These are phyloP conservation scores for Reticulitermes speratus DNA, from an alignment of 1,140 invertebrate genomes.

Conservation along the genomic window DNA sequence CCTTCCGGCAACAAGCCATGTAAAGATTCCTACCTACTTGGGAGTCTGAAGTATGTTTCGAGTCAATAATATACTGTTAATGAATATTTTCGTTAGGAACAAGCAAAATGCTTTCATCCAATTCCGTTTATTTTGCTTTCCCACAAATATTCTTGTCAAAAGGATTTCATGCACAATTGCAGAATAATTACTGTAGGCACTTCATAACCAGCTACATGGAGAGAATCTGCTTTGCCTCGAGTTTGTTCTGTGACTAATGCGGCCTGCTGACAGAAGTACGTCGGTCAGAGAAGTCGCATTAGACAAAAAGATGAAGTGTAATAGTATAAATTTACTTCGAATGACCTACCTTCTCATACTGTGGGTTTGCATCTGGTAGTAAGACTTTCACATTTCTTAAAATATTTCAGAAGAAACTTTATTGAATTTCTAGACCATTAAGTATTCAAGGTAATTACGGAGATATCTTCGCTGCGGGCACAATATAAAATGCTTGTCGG, in stretches of 20 bases:
- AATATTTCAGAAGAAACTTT: not conserved
- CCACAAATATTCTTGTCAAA: not conserved
- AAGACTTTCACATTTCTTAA: not conserved
- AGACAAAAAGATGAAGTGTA: not conserved
- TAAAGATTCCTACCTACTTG: too few relatives aligned
- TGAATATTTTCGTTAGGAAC: not conserved
- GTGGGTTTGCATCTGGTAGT: not conserved
- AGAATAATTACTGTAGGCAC: not conserved
- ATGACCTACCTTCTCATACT: not conserved
- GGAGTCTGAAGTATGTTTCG: too few relatives aligned
- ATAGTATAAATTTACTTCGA: not conserved
- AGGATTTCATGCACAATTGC: not conserved
- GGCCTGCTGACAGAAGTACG: not conserved
- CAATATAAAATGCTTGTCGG: not conserved
- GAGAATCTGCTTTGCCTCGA: not conserved
- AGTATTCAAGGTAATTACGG: not conserved
- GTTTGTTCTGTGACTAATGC: not conserved
- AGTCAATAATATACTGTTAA: too few relatives aligned
- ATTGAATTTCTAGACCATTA: not conserved
- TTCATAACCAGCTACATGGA: not conserved
- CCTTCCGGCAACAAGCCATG: too few relatives aligned
- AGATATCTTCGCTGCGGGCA: not conserved
- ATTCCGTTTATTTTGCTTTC: not conserved
- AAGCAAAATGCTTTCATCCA: not conserved
- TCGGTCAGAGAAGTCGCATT: not conserved